Evolutionary conservation across 2,113 vertebrate species (phyloP), one percentile per base, ranked within the genome.

Genomic region (Indri indri): DNA sequence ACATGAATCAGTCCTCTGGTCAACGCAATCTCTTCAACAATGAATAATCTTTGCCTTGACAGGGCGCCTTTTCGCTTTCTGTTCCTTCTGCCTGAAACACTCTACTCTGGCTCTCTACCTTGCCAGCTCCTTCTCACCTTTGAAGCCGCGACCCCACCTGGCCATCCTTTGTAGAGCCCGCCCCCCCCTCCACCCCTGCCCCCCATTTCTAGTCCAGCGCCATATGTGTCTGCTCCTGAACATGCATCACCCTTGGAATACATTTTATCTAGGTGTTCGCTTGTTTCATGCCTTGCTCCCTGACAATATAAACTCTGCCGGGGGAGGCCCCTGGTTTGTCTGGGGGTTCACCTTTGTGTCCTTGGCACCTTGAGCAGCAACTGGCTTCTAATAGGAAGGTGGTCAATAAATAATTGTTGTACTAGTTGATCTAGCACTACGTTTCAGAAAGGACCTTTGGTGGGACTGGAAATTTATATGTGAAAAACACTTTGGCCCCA

Each of bases 191-290:
- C 0, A 17, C 5, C 14, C 45, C 18, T 0, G n/a, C 80, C 30
- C 5, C 12, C n/a, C 16, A 27, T 14, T 16, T 40, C 73, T 20
- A 3, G 0, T 23, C 2, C 34, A 22, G 42, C 0, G 0, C 22
- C 30, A 2, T 3, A 5, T 61, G 3, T 50, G 17, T n/a, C 13
- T 61, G 6, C 65, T 85, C 42, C 76, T 16, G 10, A 27, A 57
- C 7, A 6, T 0, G 5, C 7, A 13, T 59, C 5, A 1, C 32
- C 4, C 3, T 5, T 0, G 4, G 40, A 40, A 65, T 12, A 12
- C 8, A 73, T 22, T 73, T 27, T 12, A 37, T 16, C 25, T 32
- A 22, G 45, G 13, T 3, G 1, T 52, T 34, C 3, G 30, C 32
- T 83, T 2, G 1, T 3, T 61, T 73, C 70, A 34, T 7, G 5